Base-by-base conservation (phyloP, 53 echinoderm and acorn worm species). In the Antedon mediterranea region DNA sequence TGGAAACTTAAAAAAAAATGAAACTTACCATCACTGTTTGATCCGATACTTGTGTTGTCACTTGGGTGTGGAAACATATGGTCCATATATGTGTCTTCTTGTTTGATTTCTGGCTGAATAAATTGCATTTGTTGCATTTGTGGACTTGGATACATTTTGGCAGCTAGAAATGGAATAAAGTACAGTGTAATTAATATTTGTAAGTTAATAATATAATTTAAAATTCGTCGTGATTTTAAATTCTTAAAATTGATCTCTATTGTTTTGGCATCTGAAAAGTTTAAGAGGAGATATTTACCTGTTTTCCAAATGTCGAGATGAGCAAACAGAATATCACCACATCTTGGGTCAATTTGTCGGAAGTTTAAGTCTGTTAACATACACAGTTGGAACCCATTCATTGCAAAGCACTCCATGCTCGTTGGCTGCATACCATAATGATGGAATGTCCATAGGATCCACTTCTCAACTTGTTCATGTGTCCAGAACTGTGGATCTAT, bases 301-400 rank as follows among this genome's bases (percentile, higher is more conserved):
- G 70, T 75, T 72, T 87, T 82, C 87, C 82, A 87, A 75, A 83
- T 75, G 42, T 82, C 87, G 29, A 87, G 74, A 29, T 79, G 71
- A 0, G 79, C 71, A 77, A 43, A 83, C 11, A 97, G 75, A 42
- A 97, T 85, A 78, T 97, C 89, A 0, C 92, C 92, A 27, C 81
- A 87, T 33, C 84, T 85, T 8, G 97, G 92, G 7, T 86, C 84
- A 34, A 79, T 78, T 32, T 85, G 76, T 29, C 81, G 75, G 86
- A 97, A 86, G 23, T 92, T 80, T 31, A 78, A 76, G 18, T 89
- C 85, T 0, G 89, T 79, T 33, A 97, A 74, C 31, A 79, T 81
- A 28, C 86, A 92, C n/a, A 97, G 86, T 28, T 73, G 84, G 33
- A 43, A 15, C 0, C 97, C 97, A 78, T 87, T 74, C 78, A 97